Conservation (phyloP, 53 echinoderm and acorn worm species). For the Echinarachnius parma region DNA sequence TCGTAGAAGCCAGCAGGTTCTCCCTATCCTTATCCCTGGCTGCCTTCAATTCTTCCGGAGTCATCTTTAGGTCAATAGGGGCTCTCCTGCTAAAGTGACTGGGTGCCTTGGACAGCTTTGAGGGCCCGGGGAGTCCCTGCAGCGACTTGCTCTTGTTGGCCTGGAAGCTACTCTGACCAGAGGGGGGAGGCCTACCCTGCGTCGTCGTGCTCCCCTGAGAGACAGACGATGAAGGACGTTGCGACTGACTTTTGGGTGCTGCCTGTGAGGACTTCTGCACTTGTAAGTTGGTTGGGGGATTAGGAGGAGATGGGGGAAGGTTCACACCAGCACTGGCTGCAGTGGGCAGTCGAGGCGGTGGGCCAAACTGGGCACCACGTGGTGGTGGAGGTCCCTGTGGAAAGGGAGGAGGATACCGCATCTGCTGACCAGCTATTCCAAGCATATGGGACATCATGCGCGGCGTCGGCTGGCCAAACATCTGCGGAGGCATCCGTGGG, state of each 20-base stretch:
- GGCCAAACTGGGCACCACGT: constrained; percentile 14
- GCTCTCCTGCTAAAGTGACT: constrained; percentile 44
- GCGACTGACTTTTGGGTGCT: background rate
- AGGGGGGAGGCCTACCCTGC: constrained; percentile 1
- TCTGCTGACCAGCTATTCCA: background rate
- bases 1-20: constrained; percentile 76
- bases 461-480: constrained; percentile 12
- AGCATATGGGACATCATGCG: constrained; percentile 19
- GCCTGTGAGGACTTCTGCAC: constrained; percentile 8
- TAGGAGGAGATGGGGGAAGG: background rate
- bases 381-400: constrained; percentile 30
- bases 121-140: constrained; percentile 30
- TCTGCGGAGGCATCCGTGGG: constrained; percentile 25
- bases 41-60: constrained; percentile 65
- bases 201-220: background rate
- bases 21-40: constrained; percentile 64
- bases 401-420: constrained; percentile 19
- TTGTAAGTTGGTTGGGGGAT: background rate
- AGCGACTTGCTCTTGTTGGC: constrained; percentile 28
- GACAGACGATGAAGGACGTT: no score
- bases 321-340: constrained; percentile 5
- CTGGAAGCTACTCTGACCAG: constrained; percentile 12
- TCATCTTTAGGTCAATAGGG: constrained; percentile 45
- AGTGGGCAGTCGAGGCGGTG: background rate
- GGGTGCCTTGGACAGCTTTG: constrained; percentile 31